Conservation (phyloP, 2,888 invertebrate genomes). For the Ommatoiulus sabulosus region DNA sequence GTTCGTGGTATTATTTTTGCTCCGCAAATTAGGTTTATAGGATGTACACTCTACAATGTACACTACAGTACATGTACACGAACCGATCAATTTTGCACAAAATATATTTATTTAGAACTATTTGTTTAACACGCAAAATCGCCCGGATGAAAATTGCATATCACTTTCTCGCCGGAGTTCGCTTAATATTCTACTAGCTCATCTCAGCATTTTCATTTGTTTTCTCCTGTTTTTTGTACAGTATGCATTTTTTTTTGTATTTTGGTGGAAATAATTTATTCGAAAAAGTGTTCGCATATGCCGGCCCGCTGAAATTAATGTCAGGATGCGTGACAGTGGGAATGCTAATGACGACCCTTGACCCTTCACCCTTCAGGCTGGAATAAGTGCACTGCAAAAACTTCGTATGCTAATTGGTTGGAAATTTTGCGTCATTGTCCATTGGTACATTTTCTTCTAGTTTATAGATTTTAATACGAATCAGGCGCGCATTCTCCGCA, state of each 20-base stretch:
- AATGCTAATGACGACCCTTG: neutral
- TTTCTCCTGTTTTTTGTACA: neutral
- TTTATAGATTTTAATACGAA: neutral
- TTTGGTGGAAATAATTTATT: neutral
- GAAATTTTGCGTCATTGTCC: neutral
- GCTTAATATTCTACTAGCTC: no score
- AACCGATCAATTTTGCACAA: neutral
- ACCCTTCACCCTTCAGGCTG: neutral
- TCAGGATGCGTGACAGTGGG: neutral
- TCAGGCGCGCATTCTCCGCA: no score
- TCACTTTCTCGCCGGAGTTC: neutral
- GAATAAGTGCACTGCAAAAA: neutral
- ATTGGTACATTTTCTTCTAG: neutral
- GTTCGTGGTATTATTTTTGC: neutral
- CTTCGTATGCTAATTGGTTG: neutral
- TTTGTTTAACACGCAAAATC: neutral
- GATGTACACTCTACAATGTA: neutral
- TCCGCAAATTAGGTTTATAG: neutral
- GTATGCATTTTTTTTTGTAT: neutral
- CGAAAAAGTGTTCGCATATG: neutral
- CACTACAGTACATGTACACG: neutral
- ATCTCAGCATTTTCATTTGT: neutral
- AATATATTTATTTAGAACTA: neutral
- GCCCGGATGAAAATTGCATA: neutral
- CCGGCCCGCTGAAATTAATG: neutral